These are phyloP conservation scores for Patella vulgata DNA, from an alignment of 1,140 invertebrate species.

Conservation along the genomic window DNA sequence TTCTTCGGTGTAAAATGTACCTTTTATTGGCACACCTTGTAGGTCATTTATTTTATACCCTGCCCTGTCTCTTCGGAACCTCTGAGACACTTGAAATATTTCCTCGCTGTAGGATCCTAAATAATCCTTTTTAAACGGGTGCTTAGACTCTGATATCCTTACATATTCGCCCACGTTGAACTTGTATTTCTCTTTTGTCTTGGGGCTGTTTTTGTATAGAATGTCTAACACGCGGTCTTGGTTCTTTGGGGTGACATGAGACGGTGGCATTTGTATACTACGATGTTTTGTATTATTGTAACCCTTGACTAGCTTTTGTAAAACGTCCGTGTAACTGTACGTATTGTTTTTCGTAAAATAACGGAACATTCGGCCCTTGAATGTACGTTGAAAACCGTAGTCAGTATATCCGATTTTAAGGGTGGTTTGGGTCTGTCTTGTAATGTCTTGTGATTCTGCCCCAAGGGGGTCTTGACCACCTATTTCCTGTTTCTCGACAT, in stretches of 20 bases:
- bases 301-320: conserved; percentile 54
- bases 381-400: conserved; percentile 62
- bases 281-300: conserved; percentile 67
- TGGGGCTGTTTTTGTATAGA: background rate
- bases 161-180: too few relatives aligned
- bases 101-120: too few relatives aligned
- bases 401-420: conserved; percentile 1
- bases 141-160: too few relatives aligned
- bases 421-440: background rate
- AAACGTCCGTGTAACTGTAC: conserved; percentile 62
- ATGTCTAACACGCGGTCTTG: conserved; percentile 13
- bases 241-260: conserved; percentile 30
- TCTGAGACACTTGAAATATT: too few relatives aligned
- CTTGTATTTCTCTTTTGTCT: too few relatives aligned
- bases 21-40: too few relatives aligned
- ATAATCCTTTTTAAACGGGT: too few relatives aligned
- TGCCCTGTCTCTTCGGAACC: too few relatives aligned
- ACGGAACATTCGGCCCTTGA: conserved; percentile 67
- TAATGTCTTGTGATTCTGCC: background rate
- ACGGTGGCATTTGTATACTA: conserved; percentile 63
- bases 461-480: background rate
- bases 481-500: too few relatives aligned
- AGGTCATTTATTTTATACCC: too few relatives aligned
- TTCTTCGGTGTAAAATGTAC: too few relatives aligned
- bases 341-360: conserved; percentile 64